Conservation (phyloP, 1,140 invertebrate species). For the Diprion similis region DNA sequence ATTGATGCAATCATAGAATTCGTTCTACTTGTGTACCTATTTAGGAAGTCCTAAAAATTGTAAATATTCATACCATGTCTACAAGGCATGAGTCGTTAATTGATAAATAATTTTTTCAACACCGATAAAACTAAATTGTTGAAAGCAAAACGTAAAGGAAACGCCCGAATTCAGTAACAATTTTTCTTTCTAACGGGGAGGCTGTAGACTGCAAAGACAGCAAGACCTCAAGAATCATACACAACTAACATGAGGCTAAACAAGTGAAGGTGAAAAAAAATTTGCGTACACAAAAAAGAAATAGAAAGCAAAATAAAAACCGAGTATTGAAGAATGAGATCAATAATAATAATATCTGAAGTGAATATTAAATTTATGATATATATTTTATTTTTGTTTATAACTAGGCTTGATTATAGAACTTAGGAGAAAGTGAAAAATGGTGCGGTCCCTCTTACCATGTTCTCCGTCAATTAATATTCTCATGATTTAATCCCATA, state of each 20-base stretch:
- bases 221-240: background rate
- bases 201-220: too few species aligned
- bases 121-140: background rate
- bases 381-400: constrained; percentile 21
- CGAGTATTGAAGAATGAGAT: constrained; percentile 4
- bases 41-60: too few species aligned
- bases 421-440: background rate
- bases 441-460: background rate
- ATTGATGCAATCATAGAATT: too few species aligned
- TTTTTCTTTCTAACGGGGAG: too few species aligned
- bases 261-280: background rate
- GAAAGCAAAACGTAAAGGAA: background rate
- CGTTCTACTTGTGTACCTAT: too few species aligned
- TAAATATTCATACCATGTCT: too few species aligned
- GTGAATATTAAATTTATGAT: constrained; percentile 21
- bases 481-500: background rate
- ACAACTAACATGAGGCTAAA: background rate
- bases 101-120: constrained; percentile 2
- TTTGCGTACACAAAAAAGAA: background rate
- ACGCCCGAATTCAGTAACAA: background rate
- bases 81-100: background rate
- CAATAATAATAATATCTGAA: constrained; percentile 17
- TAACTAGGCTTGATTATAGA: constrained; percentile 8
- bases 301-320: constrained; percentile 2
- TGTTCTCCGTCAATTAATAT: constrained; percentile 13